Evolutionary conservation across 2,888 invertebrate species (phyloP).

Genomic region (Choreutis nemorana): DNA sequence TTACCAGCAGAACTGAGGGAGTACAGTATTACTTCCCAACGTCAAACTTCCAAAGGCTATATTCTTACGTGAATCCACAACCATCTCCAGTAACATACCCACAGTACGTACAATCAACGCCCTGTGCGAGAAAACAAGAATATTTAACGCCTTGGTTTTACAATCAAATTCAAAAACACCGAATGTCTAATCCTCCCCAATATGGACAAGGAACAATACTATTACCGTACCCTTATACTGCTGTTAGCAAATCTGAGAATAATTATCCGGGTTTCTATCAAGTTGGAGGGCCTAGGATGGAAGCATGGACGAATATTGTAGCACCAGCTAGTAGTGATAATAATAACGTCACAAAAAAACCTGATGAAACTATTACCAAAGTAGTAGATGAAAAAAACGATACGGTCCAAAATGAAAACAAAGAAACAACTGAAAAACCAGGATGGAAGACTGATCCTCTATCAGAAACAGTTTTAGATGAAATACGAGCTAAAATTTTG

Average conservation of each 20-base stretch:
- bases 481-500: constrained; percentile 34
- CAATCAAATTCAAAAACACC: no score
- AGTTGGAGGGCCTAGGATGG: no score
- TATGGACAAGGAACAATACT: no score
- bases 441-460: constrained; percentile 41
- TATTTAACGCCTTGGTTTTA: no score
- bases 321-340: no score
- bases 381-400: not conserved
- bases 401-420: constrained; percentile 8
- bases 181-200: no score
- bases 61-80: constrained; percentile 29
- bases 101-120: constrained; percentile 17
- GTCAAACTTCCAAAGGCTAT: constrained; percentile 27
- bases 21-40: constrained; percentile 36
- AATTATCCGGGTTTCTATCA: no score
- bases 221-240: no score
- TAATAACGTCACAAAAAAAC: no score
- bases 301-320: no score
- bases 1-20: constrained; percentile 13
- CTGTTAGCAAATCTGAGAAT: no score
- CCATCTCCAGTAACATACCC: constrained; percentile 13
- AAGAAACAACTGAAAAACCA: constrained; percentile 14
- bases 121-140: no score
- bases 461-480: constrained; percentile 29
- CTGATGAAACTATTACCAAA: not conserved